These are phyloP conservation scores for Bombus superbus DNA, from an alignment of 1,140 invertebrate species.

Conservation along the genomic window DNA sequence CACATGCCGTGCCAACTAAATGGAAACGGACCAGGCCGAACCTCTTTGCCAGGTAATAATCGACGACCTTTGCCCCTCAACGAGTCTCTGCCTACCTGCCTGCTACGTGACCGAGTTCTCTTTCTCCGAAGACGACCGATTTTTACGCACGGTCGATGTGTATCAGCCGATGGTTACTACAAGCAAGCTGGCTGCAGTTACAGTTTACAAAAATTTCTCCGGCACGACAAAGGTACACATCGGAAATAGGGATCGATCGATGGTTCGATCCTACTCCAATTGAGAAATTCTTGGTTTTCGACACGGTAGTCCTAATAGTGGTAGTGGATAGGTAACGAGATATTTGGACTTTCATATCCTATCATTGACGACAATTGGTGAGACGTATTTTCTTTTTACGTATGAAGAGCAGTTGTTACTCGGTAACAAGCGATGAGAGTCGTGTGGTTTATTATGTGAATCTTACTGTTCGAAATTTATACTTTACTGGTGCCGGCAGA, in stretches of 20 bases:
- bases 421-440: too few relatives aligned
- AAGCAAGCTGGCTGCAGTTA: conserved; percentile 8
- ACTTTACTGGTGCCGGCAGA: too few relatives aligned
- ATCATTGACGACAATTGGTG: too few relatives aligned
- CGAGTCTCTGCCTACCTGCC: conserved; percentile 40
- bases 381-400: too few relatives aligned
- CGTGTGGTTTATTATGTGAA: too few relatives aligned
- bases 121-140: conserved; percentile 27
- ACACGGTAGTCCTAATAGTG: too few relatives aligned
- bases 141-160: conserved; percentile 23
- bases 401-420: too few relatives aligned
- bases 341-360: too few relatives aligned
- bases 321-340: too few relatives aligned
- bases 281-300: background rate
- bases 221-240: background rate
- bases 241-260: background rate
- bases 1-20: conserved; percentile 15
- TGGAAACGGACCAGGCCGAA: conserved; percentile 33
- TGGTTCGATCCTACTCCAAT: background rate
- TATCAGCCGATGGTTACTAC: background rate
- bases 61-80: conserved; percentile 24
- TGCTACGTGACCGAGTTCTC: conserved; percentile 43
- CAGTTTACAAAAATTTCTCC: conserved; percentile 5
- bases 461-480: too few relatives aligned
- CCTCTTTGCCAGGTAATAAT: conserved; percentile 48